Evolutionary conservation across 1,140 invertebrate species (phyloP), one percentile per base, ranked within the genome.

Genomic region (Paraescarpia echinospica): DNA sequence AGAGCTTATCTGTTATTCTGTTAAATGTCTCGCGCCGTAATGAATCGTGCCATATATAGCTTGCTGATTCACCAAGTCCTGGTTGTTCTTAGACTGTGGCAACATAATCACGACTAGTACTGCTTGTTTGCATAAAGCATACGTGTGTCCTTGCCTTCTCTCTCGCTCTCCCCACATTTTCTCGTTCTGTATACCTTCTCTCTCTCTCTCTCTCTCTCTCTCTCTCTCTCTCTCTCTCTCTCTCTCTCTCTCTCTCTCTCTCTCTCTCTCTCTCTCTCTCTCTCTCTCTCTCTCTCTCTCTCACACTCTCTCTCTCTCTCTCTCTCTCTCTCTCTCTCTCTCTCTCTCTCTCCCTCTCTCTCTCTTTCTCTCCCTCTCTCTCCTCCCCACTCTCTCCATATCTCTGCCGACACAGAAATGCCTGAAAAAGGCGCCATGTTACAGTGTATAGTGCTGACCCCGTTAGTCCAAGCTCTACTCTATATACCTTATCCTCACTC

Each of bases 161-260:
- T 33, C 90, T 34, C 90, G 18, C n/a, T 34, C 35, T 34, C 9
- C n/a, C n/a, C 12, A 33, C 35, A 51, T 91, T 33, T 33, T 27
- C 59, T 48, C 48, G 48, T 93, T 35, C 51, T 33, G n/a, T 33
- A 33, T 27, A 48, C 34, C n/a, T 48, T 90, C 35, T 93, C 92
- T 93, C 92, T 51, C 35, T 92, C n/a, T 93, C 33, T 92, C 35
- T 35, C 59, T 94, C 94, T 94, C 94, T 48, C 92, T 96, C 95
- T 91, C 96, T 22, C 95, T 95, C 27, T 96, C 95, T 94, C 95
- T 95, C 0, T 96, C 96, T 92, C 92, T 96, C 6, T 95, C 96
- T 91, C 95, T 95, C 89, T 92, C 94, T 4, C 94, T 93, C 4
- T 94, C 95, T 90, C 93, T 93, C 35, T 93, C 89, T 88, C 48